Conservation (phyloP, 2,113 vertebrate species). For the Trematocara stigmaticum region DNA sequence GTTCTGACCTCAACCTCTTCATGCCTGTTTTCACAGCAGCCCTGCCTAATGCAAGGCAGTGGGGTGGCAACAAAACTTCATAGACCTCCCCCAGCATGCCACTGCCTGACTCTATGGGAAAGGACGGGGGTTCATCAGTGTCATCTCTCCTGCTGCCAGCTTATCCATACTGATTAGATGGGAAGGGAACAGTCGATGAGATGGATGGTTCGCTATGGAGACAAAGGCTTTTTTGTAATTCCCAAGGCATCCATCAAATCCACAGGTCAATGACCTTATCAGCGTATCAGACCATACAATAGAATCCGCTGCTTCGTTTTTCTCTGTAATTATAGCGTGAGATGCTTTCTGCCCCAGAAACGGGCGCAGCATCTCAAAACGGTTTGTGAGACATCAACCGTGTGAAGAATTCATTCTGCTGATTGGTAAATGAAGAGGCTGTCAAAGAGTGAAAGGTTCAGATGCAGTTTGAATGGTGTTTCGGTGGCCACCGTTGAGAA, state of each 20-base stretch:
- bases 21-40: slow-evolving; percentile 16
- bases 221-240: slow-evolving; percentile 47
- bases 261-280: slow-evolving; percentile 45
- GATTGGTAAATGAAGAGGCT: background rate
- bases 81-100: background rate
- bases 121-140: background rate
- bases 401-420: background rate
- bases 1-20: slow-evolving; percentile 15
- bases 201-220: slow-evolving; percentile 1
- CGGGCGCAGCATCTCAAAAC: background rate
- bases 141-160: slow-evolving; percentile 17
- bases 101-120: background rate
- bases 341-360: slow-evolving; percentile 27
- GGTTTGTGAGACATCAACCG: background rate
- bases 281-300: slow-evolving; percentile 14
- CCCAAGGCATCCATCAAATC: slow-evolving; percentile 17
- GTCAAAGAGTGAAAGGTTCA: background rate
- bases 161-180: slow-evolving; percentile 24
- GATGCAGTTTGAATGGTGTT: background rate
- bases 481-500: background rate
- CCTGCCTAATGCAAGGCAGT: background rate
- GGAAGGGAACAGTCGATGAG: slow-evolving; percentile 20
- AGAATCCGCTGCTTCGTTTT: slow-evolving; percentile 11
- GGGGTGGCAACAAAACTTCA: slow-evolving; percentile 7
- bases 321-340: slow-evolving; percentile 4